Conservation (phyloP, 2,113 vertebrate species). For the Toxotes chatareus region DNA sequence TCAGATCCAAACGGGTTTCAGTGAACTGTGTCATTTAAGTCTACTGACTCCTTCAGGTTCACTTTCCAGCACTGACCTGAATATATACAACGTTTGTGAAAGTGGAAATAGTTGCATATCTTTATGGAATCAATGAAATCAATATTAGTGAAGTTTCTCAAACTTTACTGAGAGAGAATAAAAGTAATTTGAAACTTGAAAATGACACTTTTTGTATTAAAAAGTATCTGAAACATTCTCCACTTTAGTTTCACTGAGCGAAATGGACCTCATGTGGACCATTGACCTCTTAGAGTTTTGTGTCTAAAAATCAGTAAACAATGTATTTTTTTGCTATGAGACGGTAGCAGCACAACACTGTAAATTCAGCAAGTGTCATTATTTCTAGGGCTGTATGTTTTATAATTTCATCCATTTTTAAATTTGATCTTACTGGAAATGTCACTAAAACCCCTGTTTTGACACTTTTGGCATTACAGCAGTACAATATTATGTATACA, state of each 20-base stretch:
- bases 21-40: slow-evolving; percentile 1
- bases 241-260: too few species aligned
- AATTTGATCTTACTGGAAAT: background rate
- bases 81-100: background rate
- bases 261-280: background rate
- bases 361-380: background rate
- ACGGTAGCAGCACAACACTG: background rate
- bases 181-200: background rate
- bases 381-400: background rate
- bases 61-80: background rate
- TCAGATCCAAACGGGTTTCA: slow-evolving; percentile 8
- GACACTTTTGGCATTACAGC: background rate
- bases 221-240: too few species aligned
- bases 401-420: background rate
- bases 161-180: too few species aligned
- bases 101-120: background rate
- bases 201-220: background rate
- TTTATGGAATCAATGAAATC: too few species aligned
- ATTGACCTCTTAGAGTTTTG: background rate
- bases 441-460: background rate
- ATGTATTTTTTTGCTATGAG: background rate
- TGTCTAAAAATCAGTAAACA: background rate
- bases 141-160: too few species aligned
- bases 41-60: background rate
- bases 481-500: background rate